Percentiles rank a stretch among this genome's conserved stretches.
These are phyloP conservation scores for Micoletzkya japonica DNA, from an alignment of 2,888 invertebrate genomes.

Conservation along the genomic window DNA sequence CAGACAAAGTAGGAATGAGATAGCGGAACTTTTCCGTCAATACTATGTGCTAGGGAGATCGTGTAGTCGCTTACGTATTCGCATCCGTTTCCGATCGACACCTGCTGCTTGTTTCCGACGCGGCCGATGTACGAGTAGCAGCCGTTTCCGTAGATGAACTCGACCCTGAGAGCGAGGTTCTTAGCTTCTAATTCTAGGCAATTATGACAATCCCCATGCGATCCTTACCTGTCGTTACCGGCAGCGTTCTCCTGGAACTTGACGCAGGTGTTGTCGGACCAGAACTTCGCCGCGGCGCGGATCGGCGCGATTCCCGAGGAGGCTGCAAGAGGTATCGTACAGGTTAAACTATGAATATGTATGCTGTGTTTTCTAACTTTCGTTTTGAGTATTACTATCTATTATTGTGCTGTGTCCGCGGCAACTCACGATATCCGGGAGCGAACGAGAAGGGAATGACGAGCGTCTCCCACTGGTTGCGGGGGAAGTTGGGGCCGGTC, in stretches of 20 bases:
- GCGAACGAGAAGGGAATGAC: conserved; percentile 16
- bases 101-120: conserved; percentile 24
- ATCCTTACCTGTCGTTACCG: conserved; percentile 8
- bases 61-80: conserved; percentile 11
- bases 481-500: conserved; percentile 10
- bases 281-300: conserved; percentile 13
- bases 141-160: conserved; percentile 26
- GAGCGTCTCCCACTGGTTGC: conserved; percentile 20
- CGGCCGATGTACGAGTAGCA: conserved; percentile 26
- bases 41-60: too few species aligned
- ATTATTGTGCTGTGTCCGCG: neutral
- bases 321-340: too few species aligned
- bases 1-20: too few species aligned
- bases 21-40: too few species aligned
- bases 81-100: conserved; percentile 25
- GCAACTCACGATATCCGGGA: neutral
- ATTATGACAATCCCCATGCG: neutral
- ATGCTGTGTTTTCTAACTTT: neutral
- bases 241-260: conserved; percentile 9
- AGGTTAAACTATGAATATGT: neutral
- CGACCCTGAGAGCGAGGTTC: too few species aligned
- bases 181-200: neutral
- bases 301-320: neutral
- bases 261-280: conserved; percentile 24
- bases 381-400: neutral